Base-by-base conservation (phyloP, 92 coral and sea anemone genomes). In the Anthopleura xanthogrammica region DNA sequence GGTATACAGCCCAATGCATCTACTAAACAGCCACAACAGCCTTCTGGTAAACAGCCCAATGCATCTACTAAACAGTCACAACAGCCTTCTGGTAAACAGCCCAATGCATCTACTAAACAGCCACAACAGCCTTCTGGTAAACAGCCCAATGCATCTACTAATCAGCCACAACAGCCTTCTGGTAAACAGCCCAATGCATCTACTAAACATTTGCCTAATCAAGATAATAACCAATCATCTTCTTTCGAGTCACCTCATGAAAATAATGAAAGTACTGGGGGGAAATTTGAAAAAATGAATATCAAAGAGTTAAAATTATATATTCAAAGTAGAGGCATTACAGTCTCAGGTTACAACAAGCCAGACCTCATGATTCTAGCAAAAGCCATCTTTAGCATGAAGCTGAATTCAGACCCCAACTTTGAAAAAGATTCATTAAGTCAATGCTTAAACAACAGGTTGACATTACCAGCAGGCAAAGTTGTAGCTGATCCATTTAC, bases 361-460 rank as follows among this genome's bases (percentile, higher is more conserved):
- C 68, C 90, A 19, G 86, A 92, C 74, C 88, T 89, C 57, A 82
- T 89, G 24, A 77, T 80, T 85, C 81, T 92, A 77, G 91, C 89
- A 29, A 90, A 87, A 20, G 91, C 92, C 73, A 72, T 83, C n/a
- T 71, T 56, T 86, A 72, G n/a, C 17, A 91, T 91, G 91, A 80
- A 89, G 83, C 90, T 90, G 48, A 55, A 77, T 1, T 52, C 76
- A 72, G 88, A 89, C 66, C 95, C 92, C 20, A 82, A 92, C 89
- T 92, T 88, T 89, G 81, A 83, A 80, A 90, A 83, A 75, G 86
- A 86, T 75, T 80, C 90, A 72, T 79, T 92, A 80, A 92, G 87
- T 62, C 87, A 84, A 79, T 90, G 93, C 56, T 79, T 90, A 68
- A 66, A 52, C 19, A 77, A 81, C n/a, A 77, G 91, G 72, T 90